Conservation (phyloP, 1,140 invertebrate genomes). For the Drosophila serrata region DNA sequence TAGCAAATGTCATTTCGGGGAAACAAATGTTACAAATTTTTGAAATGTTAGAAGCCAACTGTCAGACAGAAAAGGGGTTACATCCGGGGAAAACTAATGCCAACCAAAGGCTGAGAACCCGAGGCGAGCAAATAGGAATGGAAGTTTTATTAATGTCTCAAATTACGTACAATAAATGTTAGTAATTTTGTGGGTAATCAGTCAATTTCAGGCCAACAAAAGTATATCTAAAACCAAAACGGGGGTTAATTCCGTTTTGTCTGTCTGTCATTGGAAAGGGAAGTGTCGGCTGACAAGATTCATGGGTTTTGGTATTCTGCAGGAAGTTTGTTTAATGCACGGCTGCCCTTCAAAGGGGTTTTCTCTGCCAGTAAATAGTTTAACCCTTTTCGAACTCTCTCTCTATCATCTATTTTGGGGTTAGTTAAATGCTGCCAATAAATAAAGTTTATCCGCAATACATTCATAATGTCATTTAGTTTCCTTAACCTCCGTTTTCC, state of each 20-base stretch:
- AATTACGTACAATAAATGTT: constrained; percentile 78
- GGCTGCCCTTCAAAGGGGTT: constrained; percentile 41
- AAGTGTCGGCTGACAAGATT: constrained; percentile 41
- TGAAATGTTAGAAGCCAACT: constrained; percentile 59
- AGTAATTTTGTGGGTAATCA: constrained; percentile 82
- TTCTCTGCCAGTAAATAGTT: constrained; percentile 44
- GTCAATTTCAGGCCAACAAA: constrained; percentile 79
- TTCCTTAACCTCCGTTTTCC: not conserved
- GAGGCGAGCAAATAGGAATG: constrained; percentile 14
- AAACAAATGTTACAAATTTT: constrained; percentile 67
- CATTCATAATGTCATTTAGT: constrained; percentile 18
- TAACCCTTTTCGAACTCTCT: constrained; percentile 48
- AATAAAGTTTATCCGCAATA: constrained; percentile 35
- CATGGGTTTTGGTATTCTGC: constrained; percentile 33
- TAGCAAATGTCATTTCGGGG: constrained; percentile 50
- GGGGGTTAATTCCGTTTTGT: constrained; percentile 28
- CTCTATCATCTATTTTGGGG: constrained; percentile 20
- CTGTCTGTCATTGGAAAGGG: not conserved
- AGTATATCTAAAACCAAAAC: constrained; percentile 26
- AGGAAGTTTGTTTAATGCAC: constrained; percentile 72
- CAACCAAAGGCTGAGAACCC: not conserved
- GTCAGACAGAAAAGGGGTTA: constrained; percentile 60
- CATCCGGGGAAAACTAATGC: constrained; percentile 38
- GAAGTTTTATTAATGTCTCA: constrained; percentile 75
- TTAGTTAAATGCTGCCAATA: constrained; percentile 39